A percentile compares a stretch with the other conserved stretches of the same genome.
phyloP scores from a whole-genome alignment of 2,797 vertebrate genomes.

The Dipus sagitta region DNA sequence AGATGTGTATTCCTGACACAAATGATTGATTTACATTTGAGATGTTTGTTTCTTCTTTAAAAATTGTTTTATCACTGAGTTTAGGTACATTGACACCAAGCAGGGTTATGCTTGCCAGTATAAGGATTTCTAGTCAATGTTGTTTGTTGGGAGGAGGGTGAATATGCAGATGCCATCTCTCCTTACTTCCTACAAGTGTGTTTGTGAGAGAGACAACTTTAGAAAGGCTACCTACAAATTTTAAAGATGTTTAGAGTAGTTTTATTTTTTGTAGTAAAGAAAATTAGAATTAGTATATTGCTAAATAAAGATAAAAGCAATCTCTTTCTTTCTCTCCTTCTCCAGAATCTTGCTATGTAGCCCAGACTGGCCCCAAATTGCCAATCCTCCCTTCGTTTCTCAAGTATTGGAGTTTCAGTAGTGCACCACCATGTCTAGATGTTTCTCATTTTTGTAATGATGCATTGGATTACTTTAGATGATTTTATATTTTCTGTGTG shows the following conservation, averaged over 20 bases:
- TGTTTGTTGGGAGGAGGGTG: constrained; percentile 31
- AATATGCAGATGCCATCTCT: constrained; percentile 25
- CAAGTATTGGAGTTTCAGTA: too few relatives aligned
- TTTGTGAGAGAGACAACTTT: constrained; percentile 5
- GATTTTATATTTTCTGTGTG: neutral
- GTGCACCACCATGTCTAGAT: too few relatives aligned
- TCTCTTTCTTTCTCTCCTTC: too few relatives aligned
- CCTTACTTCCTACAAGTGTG: neutral
- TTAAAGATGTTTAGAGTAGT: constrained; percentile 1
- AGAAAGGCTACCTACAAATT: neutral
- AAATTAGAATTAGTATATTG: neutral
- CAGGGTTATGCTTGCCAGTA: neutral
- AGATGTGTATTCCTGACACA: neutral
- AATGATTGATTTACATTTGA: constrained; percentile 1
- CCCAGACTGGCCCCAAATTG: too few relatives aligned
- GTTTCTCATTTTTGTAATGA: neutral
- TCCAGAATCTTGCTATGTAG: too few relatives aligned
- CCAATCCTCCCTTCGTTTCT: too few relatives aligned
- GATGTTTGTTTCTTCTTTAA: constrained; percentile 47
- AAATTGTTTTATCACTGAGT: constrained; percentile 16
- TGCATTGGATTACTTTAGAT: neutral
- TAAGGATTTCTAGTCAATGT: constrained; percentile 31
- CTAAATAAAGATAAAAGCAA: too few relatives aligned
- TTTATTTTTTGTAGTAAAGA: constrained; percentile 41
- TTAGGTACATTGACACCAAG: constrained; percentile 41